phyloP scores from a whole-genome alignment of 1,140 invertebrate species.

The Trichonephila clavata region DNA sequence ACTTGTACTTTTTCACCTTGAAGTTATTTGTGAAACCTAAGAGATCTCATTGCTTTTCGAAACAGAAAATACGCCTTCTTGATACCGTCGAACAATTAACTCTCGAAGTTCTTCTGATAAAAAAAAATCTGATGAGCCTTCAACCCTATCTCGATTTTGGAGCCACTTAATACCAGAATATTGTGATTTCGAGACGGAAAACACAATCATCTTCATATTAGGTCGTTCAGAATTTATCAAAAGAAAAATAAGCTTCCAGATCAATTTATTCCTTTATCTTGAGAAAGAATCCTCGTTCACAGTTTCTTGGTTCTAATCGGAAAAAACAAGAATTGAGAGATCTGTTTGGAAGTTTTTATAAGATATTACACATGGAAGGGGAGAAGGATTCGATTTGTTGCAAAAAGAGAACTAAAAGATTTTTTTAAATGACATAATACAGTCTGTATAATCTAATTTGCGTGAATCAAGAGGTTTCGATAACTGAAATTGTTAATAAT shows the following conservation, averaged over 20 bases:
- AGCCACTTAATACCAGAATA: neutral
- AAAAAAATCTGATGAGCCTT: slow-evolving; percentile 10
- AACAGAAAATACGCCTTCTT: slow-evolving; percentile 30
- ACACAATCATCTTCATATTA: neutral
- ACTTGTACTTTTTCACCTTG: neutral
- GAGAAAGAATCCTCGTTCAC: neutral
- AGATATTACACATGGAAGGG: no score
- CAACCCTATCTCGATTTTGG: neutral
- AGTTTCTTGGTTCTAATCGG: neutral
- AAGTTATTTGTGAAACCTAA: neutral
- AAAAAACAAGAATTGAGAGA: neutral
- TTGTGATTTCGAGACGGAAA: neutral
- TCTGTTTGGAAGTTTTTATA: no score
- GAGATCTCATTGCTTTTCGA: neutral
- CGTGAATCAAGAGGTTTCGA: no score
- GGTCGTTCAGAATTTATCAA: neutral
- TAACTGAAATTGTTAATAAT: no score
- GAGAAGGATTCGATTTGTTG: no score
- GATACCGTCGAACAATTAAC: slow-evolving; percentile 7
- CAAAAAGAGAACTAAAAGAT: no score
- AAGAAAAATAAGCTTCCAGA: neutral
- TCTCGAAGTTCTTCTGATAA: neutral
- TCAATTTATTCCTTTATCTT: neutral
- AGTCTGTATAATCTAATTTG: no score
- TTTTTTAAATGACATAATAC: no score